These are phyloP conservation scores for Garra rufa DNA, from an alignment of 2,113 vertebrate genomes.

Conservation along the genomic window DNA sequence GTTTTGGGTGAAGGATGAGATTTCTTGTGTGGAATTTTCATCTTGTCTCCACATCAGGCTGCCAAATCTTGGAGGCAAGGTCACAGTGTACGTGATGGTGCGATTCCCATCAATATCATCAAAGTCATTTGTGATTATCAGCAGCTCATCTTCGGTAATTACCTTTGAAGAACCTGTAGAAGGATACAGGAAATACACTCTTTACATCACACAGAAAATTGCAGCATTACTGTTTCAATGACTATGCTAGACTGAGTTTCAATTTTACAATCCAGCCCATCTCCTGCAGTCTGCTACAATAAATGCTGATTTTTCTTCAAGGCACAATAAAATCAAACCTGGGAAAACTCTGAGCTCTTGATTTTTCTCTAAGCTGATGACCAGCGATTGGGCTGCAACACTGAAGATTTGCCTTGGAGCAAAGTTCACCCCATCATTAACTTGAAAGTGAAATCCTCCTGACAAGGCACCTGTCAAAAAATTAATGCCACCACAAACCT, in stretches of 20 bases:
- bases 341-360: slow-evolving; percentile 82
- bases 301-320: too few relatives aligned
- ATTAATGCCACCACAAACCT: background rate
- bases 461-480: slow-evolving; percentile 78
- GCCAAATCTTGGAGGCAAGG: slow-evolving; percentile 78
- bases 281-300: background rate
- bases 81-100: slow-evolving; percentile 76
- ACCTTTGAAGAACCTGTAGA: slow-evolving; percentile 77
- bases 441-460: slow-evolving; percentile 89
- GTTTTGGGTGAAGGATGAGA: slow-evolving; percentile 82
- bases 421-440: slow-evolving; percentile 88
- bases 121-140: slow-evolving; percentile 80
- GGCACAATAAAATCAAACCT: slow-evolving; percentile 69
- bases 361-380: slow-evolving; percentile 81
- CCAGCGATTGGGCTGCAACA: slow-evolving; percentile 75
- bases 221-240: background rate
- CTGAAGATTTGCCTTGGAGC: slow-evolving; percentile 85
- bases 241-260: background rate
- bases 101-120: slow-evolving; percentile 73
- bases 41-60: slow-evolving; percentile 72
- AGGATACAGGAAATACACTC: background rate
- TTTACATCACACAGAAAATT: background rate
- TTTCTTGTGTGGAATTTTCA: slow-evolving; percentile 73
- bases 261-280: background rate
- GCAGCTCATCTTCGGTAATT: slow-evolving; percentile 79